A percentile compares a stretch with the other conserved stretches of the same genome.
Evolutionary conservation across 2,888 invertebrate genomes (phyloP).

Genomic region (Ethmia dodecea): DNA sequence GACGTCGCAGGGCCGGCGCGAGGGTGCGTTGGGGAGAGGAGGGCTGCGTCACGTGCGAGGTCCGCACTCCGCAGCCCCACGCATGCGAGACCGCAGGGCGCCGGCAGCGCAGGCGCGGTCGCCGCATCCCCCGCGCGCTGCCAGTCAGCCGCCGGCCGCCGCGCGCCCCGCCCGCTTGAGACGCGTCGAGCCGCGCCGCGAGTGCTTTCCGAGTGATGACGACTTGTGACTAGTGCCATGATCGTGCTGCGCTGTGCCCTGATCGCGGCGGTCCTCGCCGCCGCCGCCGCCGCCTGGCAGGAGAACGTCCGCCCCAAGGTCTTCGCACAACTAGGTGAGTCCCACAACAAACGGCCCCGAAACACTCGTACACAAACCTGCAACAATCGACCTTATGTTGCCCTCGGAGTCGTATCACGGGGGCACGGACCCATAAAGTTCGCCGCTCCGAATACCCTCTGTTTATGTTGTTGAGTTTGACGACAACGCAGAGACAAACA

Average conservation of each 20-base stretch:
- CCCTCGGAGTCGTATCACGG: slow-evolving; percentile 33
- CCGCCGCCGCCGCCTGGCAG: slow-evolving; percentile 86
- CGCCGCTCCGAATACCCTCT: slow-evolving; percentile 34
- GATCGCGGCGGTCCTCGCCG: slow-evolving; percentile 74
- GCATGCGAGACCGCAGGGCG: slow-evolving; percentile 76
- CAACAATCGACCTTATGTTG: slow-evolving; percentile 54
- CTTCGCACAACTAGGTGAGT: slow-evolving; percentile 95
- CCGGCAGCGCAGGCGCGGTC: slow-evolving; percentile 61
- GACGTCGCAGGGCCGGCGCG: slow-evolving; percentile 63
- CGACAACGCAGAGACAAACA: slow-evolving; percentile 60
- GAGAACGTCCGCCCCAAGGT: slow-evolving; percentile 95
- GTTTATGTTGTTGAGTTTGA: slow-evolving; percentile 69
- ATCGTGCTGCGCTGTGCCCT: slow-evolving; percentile 69
- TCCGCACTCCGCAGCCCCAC: slow-evolving; percentile 76
- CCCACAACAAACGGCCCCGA: slow-evolving; percentile 41
- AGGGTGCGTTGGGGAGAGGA: slow-evolving; percentile 68
- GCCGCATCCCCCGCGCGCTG: slow-evolving; percentile 59
- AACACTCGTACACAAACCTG: slow-evolving; percentile 34
- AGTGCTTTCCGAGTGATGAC: slow-evolving; percentile 70
- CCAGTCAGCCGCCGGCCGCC: slow-evolving; percentile 76
- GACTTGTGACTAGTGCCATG: slow-evolving; percentile 75
- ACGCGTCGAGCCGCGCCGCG: slow-evolving; percentile 47
- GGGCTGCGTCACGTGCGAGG: slow-evolving; percentile 76
- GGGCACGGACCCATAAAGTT: slow-evolving; percentile 36
- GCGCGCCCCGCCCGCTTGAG: slow-evolving; percentile 57